Percentiles rank a stretch among this genome's conserved stretches.
Conservation (phyloP, 2,888 invertebrate genomes). For the Cordilura impudica region DNA sequence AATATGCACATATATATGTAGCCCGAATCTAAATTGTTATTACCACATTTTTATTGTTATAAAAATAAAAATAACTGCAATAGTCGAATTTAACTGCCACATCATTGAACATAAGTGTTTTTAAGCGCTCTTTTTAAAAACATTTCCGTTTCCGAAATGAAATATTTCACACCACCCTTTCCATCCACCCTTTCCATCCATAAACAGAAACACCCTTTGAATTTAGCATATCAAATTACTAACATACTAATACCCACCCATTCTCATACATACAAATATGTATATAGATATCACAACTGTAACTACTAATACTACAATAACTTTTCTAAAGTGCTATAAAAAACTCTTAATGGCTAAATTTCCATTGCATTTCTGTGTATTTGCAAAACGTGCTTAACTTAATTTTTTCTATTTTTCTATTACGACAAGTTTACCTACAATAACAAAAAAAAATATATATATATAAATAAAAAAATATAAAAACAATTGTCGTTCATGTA, state of each 20-base stretch:
- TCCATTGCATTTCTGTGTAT: conserved; percentile 1
- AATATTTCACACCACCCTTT: conserved; percentile 2
- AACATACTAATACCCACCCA: conserved; percentile 10
- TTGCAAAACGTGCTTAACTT: conserved; percentile 42
- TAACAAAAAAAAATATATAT: not conserved
- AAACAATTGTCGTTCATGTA: conserved; percentile 45
- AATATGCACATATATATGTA: too few species aligned
- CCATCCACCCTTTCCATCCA: not conserved
- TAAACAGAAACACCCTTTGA: not conserved
- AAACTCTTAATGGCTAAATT: conserved; percentile 39
- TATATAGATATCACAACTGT: not conserved
- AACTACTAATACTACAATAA: not conserved
- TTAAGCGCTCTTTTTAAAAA: conserved; percentile 57
- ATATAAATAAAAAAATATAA: not conserved
- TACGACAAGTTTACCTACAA: not conserved
- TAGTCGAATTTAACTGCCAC: conserved; percentile 54
- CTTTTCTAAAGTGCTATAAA: not conserved
- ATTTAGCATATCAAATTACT: conserved; percentile 29
- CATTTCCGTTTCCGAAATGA: conserved; percentile 53
- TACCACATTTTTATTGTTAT: conserved; percentile 40
- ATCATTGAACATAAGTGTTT: conserved; percentile 61
- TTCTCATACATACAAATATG: not conserved
- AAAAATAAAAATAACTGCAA: conserved; percentile 24
- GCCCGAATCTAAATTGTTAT: conserved; percentile 28
- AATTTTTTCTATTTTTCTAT: conserved; percentile 47